Base-by-base conservation (phyloP, 2,797 vertebrate genomes). In the Geotria australis region DNA sequence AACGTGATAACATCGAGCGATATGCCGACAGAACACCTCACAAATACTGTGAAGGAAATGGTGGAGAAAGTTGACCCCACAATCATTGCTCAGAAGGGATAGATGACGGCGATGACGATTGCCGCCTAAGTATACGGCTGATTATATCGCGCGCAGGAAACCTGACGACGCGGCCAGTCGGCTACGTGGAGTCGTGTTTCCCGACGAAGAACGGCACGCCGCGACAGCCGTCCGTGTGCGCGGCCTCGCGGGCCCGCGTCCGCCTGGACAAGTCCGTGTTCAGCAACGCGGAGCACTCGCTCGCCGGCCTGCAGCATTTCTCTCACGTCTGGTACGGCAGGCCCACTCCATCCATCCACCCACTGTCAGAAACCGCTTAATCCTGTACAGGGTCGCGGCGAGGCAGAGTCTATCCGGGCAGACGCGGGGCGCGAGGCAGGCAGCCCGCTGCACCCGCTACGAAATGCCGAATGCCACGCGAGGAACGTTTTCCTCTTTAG, bases 101-200 rank as follows among this genome's bases (percentile, higher is more conserved):
- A 38, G 24, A 38, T 38, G 24, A 24, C 38, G 24, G 38, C 38
- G 24, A 38, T 24, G 24, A 5, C 38, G 24, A 38, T 38, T 38
- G 38, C 24, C 24, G 5, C 38, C 24, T 24, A 38, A 24, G 24
- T 38, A 38, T 38, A 38, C 24, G 24, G 24, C 24, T 5, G 24
- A 38, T 63, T 61, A 64, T 65, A 64, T 59, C 13, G 62, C 60
- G 24, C 56, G 10, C 65, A 86, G 83, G 82, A 58, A 71, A 59
- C 61, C 71, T 85, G 67, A 70, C 74, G 67, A 86, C 80, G 0
- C 65, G 66, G 49, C 83, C 83, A 1, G 77, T 86, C 15, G 83
- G 81, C 49, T 80, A 73, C 65, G 74, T 85, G 57, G 74, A 72
- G 61, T 83, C 80, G 57, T 86, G 83, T 67, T 86, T 85, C 60